phyloP scores from a whole-genome alignment of 2,797 vertebrate species.

The Momotus momota region DNA sequence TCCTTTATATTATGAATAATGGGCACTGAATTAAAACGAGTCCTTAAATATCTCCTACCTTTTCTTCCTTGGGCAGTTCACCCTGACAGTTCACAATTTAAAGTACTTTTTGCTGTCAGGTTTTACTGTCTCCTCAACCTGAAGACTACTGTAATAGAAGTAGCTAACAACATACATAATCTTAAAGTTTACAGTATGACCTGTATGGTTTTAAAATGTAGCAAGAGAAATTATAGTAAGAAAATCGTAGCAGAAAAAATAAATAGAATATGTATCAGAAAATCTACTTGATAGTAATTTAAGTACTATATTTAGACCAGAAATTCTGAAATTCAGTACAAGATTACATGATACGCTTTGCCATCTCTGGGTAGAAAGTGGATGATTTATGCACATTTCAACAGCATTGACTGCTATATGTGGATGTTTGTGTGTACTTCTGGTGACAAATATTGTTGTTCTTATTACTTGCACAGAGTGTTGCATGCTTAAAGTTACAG shows the following conservation, averaged over 20 bases:
- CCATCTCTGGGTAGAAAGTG: not conserved
- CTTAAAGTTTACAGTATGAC: not conserved
- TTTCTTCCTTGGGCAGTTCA: not conserved
- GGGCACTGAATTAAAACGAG: not conserved
- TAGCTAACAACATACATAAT: not conserved
- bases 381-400: constrained; percentile 54
- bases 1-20: not conserved
- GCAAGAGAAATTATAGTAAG: not conserved
- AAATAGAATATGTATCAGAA: not conserved
- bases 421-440: constrained; percentile 56
- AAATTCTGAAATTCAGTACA: not conserved
- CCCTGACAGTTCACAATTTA: not conserved
- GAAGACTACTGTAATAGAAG: not conserved
- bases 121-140: not conserved
- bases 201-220: not conserved
- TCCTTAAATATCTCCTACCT: not conserved
- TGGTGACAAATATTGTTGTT: constrained; percentile 45
- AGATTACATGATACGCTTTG: not conserved
- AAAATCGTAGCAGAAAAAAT: not conserved
- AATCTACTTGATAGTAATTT: not conserved
- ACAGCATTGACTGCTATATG: constrained; percentile 57
- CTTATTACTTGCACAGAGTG: constrained; percentile 12
- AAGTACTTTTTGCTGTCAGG: not conserved
- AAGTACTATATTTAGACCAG: not conserved
- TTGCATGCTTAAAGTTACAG: constrained; percentile 67